phyloP scores from a whole-genome alignment of 2,113 vertebrate species.

The Rhegmatorhina hoffmannsi region DNA sequence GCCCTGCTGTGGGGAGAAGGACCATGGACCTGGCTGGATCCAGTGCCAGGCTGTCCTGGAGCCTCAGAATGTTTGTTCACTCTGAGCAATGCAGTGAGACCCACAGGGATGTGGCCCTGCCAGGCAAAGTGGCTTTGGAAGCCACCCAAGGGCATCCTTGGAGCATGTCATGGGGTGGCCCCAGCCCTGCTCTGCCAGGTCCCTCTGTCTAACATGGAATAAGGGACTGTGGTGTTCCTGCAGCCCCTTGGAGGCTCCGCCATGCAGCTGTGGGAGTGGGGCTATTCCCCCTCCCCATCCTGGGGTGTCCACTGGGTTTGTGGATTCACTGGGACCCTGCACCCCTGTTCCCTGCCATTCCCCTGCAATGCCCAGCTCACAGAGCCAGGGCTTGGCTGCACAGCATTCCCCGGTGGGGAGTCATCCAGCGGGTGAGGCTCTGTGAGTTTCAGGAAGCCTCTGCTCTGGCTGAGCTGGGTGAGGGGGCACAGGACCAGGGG shows the following conservation, averaged over 20 bases:
- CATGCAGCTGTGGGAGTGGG: rapidly evolving
- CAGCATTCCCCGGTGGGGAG: neutral
- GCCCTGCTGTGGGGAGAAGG: rapidly evolving
- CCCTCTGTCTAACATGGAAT: neutral
- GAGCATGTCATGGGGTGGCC: neutral
- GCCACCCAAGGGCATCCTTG: rapidly evolving
- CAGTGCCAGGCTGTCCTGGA: neutral
- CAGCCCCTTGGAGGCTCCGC: neutral
- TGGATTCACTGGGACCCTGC: neutral
- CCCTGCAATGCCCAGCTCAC: neutral
- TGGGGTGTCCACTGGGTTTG: neutral
- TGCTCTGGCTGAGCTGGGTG: neutral
- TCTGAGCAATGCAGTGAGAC: neutral
- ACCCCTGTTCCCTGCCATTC: neutral
- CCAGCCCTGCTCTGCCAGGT: rapidly evolving
- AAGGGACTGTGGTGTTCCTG: rapidly evolving
- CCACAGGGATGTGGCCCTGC: rapidly evolving
- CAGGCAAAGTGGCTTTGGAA: neutral
- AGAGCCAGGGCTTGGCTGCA: rapidly evolving
- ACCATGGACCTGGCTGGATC: neutral
- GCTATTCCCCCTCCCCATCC: neutral
- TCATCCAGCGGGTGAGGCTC: neutral
- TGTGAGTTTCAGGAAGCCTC: neutral
- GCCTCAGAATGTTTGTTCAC: rapidly evolving
- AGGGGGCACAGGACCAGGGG: neutral